Base-by-base conservation (phyloP, 2,888 invertebrate genomes). In the Minunthozetes semirufus region DNA sequence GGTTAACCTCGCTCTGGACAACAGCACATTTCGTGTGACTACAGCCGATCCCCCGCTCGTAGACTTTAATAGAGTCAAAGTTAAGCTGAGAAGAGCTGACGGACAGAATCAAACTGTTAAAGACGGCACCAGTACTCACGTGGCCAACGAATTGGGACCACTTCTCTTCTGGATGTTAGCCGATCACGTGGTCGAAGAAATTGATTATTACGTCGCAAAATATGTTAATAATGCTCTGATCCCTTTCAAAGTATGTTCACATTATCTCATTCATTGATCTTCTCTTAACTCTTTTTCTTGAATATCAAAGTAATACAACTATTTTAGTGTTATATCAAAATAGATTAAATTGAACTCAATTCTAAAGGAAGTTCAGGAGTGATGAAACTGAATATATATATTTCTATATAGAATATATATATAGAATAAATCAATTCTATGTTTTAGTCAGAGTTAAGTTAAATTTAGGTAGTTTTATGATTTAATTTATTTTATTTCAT, bases 11-110 rank as follows among this genome's bases (percentile, higher is more conserved):
- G 79, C 77, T 6, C 77, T 77, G n/a, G 77, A 77, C 15, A 77
- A 79, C 48, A 75, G 77, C 8, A 79, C 77, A 11, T 75, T 79
- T 15, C 76, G 76, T 29, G 76, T 79, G 5, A 73, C 76, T 0
- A 75, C 77, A 13, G 78, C 79, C 50, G 79, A 79, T 70, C 79
- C 79, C 66, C 79, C 79, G 13, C 77, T 78, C 29, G 79, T 79
- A 15, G 79, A 79, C 53, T 79, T 79, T 50, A 72, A 76, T 5
- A 74, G 76, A 3, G 78, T 79, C 6, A 76, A 76, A 48, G 77
- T 79, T 25, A 76, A 74, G 38, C 77, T 79, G 61, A 59, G 59
- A 5, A 76, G 76, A 42, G 73, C 71, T 38, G 78, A 77, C 13
- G 76, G 76, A 8, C 19, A 38, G n/a, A 13, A 13, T 9, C 19